phyloP scores from a whole-genome alignment of 1,140 invertebrate species.

The Rhynchophorus ferrugineus region DNA sequence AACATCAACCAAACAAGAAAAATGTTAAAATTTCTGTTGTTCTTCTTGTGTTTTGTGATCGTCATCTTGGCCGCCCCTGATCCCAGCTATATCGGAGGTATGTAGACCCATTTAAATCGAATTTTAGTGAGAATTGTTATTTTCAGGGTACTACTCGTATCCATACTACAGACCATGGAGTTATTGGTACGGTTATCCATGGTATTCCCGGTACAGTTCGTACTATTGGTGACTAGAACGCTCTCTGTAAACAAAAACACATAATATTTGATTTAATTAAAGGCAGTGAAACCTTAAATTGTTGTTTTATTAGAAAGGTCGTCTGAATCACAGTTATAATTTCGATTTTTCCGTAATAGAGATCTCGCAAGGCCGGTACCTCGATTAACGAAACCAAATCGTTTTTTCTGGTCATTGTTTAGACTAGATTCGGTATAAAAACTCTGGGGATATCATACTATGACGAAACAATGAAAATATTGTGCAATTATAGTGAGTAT shows the following conservation, averaged over 20 bases:
- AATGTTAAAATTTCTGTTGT: neutral
- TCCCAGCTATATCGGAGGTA: neutral
- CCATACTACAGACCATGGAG: neutral
- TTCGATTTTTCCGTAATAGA: too few relatives aligned
- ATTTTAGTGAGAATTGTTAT: neutral
- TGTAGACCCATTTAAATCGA: neutral
- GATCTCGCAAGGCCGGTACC: too few relatives aligned
- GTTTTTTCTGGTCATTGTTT: too few relatives aligned
- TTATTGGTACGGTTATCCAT: neutral
- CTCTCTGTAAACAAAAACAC: neutral
- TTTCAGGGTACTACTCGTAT: neutral
- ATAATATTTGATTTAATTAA: too few relatives aligned
- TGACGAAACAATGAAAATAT: too few relatives aligned
- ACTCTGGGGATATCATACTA: too few relatives aligned
- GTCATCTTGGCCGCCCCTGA: neutral
- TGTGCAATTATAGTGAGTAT: too few relatives aligned
- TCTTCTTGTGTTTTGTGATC: neutral
- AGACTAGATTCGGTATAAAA: too few relatives aligned
- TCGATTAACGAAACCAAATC: too few relatives aligned
- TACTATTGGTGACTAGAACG: neutral
- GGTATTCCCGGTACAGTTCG: neutral
- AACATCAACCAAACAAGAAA: neutral
- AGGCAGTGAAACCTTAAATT: too few relatives aligned
- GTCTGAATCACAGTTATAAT: too few relatives aligned
- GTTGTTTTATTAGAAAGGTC: too few relatives aligned